These are phyloP conservation scores for Semnornis frantzii DNA, from an alignment of 2,113 vertebrate species.

Conservation along the genomic window DNA sequence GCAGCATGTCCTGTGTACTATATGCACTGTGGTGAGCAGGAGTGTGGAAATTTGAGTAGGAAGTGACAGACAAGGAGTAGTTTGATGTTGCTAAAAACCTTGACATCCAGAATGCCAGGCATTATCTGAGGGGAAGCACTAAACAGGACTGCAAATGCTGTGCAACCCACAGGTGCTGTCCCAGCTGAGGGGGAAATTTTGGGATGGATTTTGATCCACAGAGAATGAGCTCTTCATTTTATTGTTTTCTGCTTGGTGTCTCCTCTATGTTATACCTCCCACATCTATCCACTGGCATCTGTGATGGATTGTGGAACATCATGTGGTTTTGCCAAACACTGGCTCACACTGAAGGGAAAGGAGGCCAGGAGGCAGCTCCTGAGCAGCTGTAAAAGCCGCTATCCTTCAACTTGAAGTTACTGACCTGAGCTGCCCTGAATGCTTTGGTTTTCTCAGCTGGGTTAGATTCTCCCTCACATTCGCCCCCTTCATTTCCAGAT, in stretches of 20 bases:
- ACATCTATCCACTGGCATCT: neutral
- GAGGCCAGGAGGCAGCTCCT: neutral
- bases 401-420: neutral
- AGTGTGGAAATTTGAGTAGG: neutral
- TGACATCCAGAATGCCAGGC: neutral
- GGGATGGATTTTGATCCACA: neutral
- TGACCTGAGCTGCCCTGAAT: neutral
- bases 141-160: neutral
- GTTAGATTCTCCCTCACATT: rapidly evolving
- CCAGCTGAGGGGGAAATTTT: neutral
- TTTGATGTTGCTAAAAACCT: neutral
- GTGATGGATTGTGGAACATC: neutral
- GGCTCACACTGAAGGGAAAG: neutral
- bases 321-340: neutral
- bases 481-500: neutral
- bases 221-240: neutral
- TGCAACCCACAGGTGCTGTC: neutral
- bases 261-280: neutral
- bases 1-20: neutral
- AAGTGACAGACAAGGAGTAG: neutral
- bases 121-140: neutral
- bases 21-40: neutral
- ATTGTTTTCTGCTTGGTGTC: neutral
- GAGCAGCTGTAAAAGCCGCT: neutral
- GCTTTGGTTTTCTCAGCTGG: neutral